These are phyloP conservation scores for Gorsachius goisagi DNA, from an alignment of 2,113 vertebrate genomes.

Conservation along the genomic window DNA sequence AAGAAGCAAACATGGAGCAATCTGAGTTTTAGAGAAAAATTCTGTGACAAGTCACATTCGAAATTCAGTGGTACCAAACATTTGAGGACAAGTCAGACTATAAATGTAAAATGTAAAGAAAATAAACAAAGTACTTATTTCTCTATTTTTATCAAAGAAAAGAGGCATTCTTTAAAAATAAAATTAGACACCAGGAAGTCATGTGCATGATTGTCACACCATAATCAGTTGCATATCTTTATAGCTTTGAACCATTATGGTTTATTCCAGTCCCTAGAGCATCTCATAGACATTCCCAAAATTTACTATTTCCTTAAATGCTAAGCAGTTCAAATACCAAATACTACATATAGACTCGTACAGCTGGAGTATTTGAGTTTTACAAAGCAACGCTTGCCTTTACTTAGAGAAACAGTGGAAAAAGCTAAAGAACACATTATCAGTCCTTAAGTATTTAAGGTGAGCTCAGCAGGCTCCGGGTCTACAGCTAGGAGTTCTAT, in stretches of 20 bases:
- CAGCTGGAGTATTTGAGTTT: neutral
- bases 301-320: neutral
- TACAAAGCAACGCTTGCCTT: neutral
- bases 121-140: neutral
- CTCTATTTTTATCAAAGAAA: neutral
- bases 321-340: neutral
- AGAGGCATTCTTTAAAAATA: neutral
- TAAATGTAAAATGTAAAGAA: neutral
- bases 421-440: neutral
- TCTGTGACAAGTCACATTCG: neutral
- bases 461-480: neutral
- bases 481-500: neutral
- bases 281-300: neutral
- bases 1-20: neutral
- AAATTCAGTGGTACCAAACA: neutral
- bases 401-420: neutral
- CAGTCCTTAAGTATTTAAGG: neutral
- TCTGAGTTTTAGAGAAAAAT: neutral
- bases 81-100: neutral
- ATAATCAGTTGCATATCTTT: neutral
- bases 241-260: neutral
- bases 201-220: neutral
- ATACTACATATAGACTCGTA: neutral
- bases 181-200: neutral
- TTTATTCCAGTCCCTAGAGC: neutral